These are phyloP conservation scores for Drosophila demipolita DNA, from an alignment of 2,888 invertebrate genomes.

Conservation along the genomic window DNA sequence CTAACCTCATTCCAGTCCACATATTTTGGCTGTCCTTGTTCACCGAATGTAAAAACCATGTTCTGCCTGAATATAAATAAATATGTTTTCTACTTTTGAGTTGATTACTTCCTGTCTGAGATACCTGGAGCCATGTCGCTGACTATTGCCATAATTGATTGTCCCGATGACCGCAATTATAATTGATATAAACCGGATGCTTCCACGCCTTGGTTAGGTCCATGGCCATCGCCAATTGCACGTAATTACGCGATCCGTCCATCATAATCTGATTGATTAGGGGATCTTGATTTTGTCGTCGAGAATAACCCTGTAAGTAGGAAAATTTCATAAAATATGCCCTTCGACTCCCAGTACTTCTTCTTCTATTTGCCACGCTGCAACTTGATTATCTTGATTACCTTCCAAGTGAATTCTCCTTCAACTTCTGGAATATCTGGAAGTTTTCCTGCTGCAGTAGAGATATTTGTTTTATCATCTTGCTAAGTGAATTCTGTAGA, in stretches of 20 bases:
- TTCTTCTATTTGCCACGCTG: neutral
- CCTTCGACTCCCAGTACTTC: neutral
- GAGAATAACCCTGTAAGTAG: too few relatives aligned
- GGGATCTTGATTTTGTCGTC: too few relatives aligned
- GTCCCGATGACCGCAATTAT: neutral
- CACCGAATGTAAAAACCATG: neutral
- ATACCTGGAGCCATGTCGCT: neutral
- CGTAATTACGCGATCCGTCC: too few relatives aligned
- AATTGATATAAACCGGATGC: neutral
- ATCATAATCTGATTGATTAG: too few relatives aligned
- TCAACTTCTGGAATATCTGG: too few relatives aligned
- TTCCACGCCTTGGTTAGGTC: neutral
- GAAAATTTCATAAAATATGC: neutral
- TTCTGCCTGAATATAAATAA: neutral
- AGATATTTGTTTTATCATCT: too few relatives aligned
- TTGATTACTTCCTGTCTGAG: neutral
- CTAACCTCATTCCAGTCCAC: neutral
- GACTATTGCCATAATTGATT: neutral
- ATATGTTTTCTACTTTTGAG: neutral
- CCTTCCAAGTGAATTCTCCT: neutral
- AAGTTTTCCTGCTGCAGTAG: too few relatives aligned
- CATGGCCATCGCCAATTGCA: too few relatives aligned
- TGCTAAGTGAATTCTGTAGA: too few relatives aligned
- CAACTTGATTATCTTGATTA: neutral
- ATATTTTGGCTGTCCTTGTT: neutral